Evolutionary conservation across 2,888 invertebrate genomes (phyloP), one percentile per base, ranked within the genome.

Genomic region (Lobophora halterata): DNA sequence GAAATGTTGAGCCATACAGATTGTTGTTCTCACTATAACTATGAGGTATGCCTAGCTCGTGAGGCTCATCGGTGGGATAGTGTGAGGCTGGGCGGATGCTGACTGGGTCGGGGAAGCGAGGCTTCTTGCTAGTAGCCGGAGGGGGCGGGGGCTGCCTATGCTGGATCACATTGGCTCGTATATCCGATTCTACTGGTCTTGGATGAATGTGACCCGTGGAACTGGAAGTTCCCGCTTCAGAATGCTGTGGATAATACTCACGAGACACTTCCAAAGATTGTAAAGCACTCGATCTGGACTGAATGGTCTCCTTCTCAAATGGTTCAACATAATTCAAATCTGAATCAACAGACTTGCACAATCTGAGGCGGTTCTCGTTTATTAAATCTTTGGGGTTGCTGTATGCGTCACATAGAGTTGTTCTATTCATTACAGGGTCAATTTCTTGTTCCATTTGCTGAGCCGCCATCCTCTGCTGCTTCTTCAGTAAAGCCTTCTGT

Each of bases 291-390:
- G 81, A 74, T 68, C 79, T 85, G 0, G 87, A 87, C 46, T 87
- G 85, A 19, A 87, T 87, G 12, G 77, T 76, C 52, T 87, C 87
- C 40, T 87, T 86, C 47, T 87, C 86, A 67, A 87, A 87, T 10
- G 87, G 87, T 44, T 87, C 87, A 19, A 87, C 86, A 63, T 87
- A 87, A 54, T 87, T 77, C 32, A 87, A 61, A 59, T 87, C 87
- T 0, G 87, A 87, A 26, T 87, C 87, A 6, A 87, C 87, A 38
- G 87, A 87, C 55, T 87, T 87, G 46, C 81, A 86, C 9, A 83
- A 52, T 52, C 87, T 58, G n/a, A 80, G 55, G 20, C 73, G 63
- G 53, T 75, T 82, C 19, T 85, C 79, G 6, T 73, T 63, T 31
- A 87, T 80, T 54, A 87, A 73, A 31, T 87, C 87, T 35, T 71